These are phyloP conservation scores for Toxonevra muliebris DNA, from an alignment of 2,888 invertebrate species.

Conservation along the genomic window DNA sequence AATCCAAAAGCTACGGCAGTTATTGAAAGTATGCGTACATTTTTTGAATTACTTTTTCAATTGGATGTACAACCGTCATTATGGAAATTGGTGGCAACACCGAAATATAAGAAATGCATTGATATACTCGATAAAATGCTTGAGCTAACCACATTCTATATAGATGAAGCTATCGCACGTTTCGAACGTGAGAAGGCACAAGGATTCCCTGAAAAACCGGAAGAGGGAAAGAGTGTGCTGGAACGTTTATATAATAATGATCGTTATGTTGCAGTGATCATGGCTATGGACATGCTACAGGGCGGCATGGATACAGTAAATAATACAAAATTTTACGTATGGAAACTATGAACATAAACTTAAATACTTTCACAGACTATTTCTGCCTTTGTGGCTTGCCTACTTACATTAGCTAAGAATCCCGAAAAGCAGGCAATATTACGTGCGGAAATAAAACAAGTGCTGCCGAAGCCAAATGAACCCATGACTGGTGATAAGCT, in stretches of 20 bases:
- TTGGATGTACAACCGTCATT: slow-evolving; percentile 47
- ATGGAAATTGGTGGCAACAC: slow-evolving; percentile 43
- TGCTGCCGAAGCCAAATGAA: slow-evolving; percentile 63
- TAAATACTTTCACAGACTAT: slow-evolving; percentile 42
- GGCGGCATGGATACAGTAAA: slow-evolving; percentile 79
- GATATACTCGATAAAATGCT: slow-evolving; percentile 38
- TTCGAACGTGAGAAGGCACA: slow-evolving; percentile 40
- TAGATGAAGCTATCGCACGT: slow-evolving; percentile 54
- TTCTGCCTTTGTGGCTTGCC: slow-evolving; percentile 67
- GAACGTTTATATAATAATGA: slow-evolving; percentile 72
- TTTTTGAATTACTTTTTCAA: slow-evolving; percentile 38
- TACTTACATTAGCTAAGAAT: slow-evolving; percentile 73
- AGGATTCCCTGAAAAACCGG: slow-evolving; percentile 53
- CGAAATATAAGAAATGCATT: slow-evolving; percentile 40
- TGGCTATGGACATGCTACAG: slow-evolving; percentile 75
- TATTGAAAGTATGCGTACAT: slow-evolving; percentile 31
- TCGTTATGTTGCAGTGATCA: slow-evolving; percentile 70
- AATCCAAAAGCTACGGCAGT: slow-evolving; percentile 39
- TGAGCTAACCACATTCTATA: slow-evolving; percentile 46
- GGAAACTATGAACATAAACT: too few species aligned
- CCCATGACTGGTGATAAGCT: slow-evolving; percentile 65
- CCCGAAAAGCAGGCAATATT: slow-evolving; percentile 72
- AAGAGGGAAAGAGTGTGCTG: slow-evolving; percentile 67
- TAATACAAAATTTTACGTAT: not conserved
- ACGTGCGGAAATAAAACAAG: slow-evolving; percentile 67